A percentile compares a stretch with the other conserved stretches of the same genome.
These are phyloP conservation scores for Myotis vivesi DNA, from an alignment of 2,797 vertebrate species.

Conservation along the genomic window DNA sequence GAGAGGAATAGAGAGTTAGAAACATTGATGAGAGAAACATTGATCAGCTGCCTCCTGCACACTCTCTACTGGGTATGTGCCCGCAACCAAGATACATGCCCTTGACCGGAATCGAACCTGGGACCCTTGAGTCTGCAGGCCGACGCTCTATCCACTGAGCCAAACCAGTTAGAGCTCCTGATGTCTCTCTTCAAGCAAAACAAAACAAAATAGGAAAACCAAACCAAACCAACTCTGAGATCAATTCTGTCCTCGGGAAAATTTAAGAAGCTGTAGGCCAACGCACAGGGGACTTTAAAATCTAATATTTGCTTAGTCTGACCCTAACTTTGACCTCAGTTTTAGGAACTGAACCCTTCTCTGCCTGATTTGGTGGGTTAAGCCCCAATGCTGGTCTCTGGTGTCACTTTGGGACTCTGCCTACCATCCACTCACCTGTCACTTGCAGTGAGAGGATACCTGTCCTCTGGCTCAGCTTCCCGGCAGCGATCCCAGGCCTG, in stretches of 20 bases:
- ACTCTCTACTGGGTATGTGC: too few relatives aligned
- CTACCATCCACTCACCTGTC: too few relatives aligned
- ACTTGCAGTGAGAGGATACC: neutral
- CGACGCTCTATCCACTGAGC: too few relatives aligned
- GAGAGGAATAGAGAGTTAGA: too few relatives aligned
- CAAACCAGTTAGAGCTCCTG: too few relatives aligned
- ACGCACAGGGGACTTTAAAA: neutral
- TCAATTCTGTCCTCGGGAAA: neutral
- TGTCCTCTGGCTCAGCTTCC: neutral
- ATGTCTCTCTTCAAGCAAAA: neutral
- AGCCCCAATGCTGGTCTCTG: neutral
- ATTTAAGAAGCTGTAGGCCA: constrained; percentile 1
- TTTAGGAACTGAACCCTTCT: neutral
- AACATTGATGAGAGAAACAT: too few relatives aligned
- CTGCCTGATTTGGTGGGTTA: neutral
- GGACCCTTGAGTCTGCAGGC: too few relatives aligned
- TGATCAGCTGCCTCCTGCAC: too few relatives aligned
- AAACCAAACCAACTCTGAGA: neutral
- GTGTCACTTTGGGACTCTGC: neutral
- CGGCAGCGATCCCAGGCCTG: neutral
- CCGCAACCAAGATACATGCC: too few relatives aligned
- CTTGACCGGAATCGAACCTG: too few relatives aligned
- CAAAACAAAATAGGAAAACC: neutral
- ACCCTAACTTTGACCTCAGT: neutral
- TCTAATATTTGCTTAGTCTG: neutral